Base-by-base conservation (phyloP, 92 coral and sea anemone genomes). In the Phenganax marumi region DNA sequence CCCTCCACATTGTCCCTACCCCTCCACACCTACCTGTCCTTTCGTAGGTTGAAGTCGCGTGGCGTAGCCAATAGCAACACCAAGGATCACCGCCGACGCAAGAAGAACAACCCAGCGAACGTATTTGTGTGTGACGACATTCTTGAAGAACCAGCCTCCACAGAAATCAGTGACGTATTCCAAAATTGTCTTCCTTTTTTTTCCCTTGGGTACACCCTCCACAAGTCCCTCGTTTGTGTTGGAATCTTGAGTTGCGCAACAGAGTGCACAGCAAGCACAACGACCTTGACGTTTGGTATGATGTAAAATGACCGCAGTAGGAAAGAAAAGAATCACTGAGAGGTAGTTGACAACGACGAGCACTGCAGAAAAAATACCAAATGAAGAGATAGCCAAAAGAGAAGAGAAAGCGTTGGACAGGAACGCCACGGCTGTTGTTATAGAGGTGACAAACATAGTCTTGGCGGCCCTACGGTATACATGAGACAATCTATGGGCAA, bases 331-430 rank as follows among this genome's bases (percentile, higher is more conserved):
- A 23, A 89, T 84, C 46, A 81, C 77, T 1, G 95, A 89, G 52
- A 85, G 65, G 80, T 91, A 91, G 77, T 91, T 91, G 19, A 91
- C 95, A 53, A 88, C 51, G 16, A 91, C 87, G 0, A 91, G 89
- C 17, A 91, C 70, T 10, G 95, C 95, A 1, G 95, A 89, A 73
- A 91, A 91, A 25, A 89, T 87, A 57, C 95, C 95, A 72, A 91
- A 91, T 7, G 90, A 84, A 8, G 95, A 91, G 2, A 91, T 84
- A 50, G 91, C 90, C 8, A 91, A 85, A 25, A 91, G 70, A 8
- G 95, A 92, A 13, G 95, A 91, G n/a, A 83, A 25, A 17, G 81
- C 86, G 76, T 91, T 91, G 6, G 92, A 83, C 46, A 91, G 52
- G 74, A 91, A 91, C 26, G 95, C 95, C 57, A 89, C 90, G 68